A percentile compares a stretch with the other conserved stretches of the same genome.
phyloP scores from a whole-genome alignment of 2,797 vertebrate species.

The Crotalus adamanteus region DNA sequence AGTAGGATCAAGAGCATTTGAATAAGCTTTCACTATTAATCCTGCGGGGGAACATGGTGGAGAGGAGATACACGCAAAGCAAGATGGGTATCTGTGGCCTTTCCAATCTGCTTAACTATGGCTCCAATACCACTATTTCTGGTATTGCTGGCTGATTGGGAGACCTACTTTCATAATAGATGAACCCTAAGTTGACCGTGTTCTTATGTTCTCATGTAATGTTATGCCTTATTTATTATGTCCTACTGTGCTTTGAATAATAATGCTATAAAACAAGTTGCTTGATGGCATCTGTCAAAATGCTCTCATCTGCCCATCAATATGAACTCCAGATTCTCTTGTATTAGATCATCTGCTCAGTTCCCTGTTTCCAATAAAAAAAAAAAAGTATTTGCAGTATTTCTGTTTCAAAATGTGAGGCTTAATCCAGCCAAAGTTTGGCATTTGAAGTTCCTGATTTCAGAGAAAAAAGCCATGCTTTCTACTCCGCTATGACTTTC shows the following conservation, averaged over 20 bases:
- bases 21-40: neutral
- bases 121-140: neutral
- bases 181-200: neutral
- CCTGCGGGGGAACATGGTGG: neutral
- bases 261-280: neutral
- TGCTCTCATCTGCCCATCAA: neutral
- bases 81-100: neutral
- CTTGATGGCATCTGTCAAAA: neutral
- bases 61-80: neutral
- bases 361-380: too few species aligned
- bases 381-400: neutral
- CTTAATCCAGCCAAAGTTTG: neutral
- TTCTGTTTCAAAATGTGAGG: neutral
- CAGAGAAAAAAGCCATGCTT: neutral
- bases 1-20: neutral
- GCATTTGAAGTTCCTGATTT: neutral
- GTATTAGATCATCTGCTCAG: neutral
- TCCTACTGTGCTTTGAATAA: neutral
- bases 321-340: neutral
- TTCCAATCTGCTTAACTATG: neutral
- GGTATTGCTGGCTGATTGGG: neutral
- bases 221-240: neutral
- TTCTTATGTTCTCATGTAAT: neutral
- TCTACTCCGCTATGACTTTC: neutral
- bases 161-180: neutral